Base-by-base conservation (phyloP, 2,113 vertebrate genomes). In the Centrocercus urophasianus region DNA sequence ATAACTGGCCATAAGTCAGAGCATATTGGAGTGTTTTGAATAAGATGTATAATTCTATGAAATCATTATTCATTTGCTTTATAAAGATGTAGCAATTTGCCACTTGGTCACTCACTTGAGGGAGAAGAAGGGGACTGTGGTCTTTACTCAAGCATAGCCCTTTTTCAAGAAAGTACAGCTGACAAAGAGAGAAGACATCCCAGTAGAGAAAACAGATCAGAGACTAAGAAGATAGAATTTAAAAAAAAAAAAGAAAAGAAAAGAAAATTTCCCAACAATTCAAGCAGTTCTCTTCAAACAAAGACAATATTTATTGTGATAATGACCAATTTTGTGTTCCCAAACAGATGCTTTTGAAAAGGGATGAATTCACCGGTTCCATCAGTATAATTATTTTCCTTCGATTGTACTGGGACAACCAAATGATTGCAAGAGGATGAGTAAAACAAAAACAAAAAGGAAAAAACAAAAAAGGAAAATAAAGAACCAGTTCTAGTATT, bases 141-240 rank as follows among this genome's bases (percentile, higher is more conserved):
- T 69, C 81, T 81, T 90, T 85, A 57, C 50, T 82, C n/a, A 72
- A 30, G 45, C n/a, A 40, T 6, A 82, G 25, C 16, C 24, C 88
- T 93, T 95, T 89, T 93, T 71, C 67, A 83, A 52, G n/a, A 80
- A 88, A 90, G 91, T 76, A 50, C 11, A 90, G 11, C 45, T 86
- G 79, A 74, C 60, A 83, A 60, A 64, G 72, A 93, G 27, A 67
- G 67, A 95, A 83, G 45, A 48, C 34, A 83, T 95, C 75, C 64
- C 56, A 71, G 59, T 4, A 63, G 24, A 64, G 32, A 50, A 56
- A 18, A 79, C 54, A 89, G 80, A 91, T 67, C 72, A 80, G 42
- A 19, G 12, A 70, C 13, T 67, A 50, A 36, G 78, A 86, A 54
- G 67, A 69, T 54, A 28, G 27, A 28, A 28, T 14, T 27, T 34